Percentiles rank a stretch among this genome's conserved stretches.
Conservation (phyloP, 2,888 invertebrate species). For the Mantis religiosa region DNA sequence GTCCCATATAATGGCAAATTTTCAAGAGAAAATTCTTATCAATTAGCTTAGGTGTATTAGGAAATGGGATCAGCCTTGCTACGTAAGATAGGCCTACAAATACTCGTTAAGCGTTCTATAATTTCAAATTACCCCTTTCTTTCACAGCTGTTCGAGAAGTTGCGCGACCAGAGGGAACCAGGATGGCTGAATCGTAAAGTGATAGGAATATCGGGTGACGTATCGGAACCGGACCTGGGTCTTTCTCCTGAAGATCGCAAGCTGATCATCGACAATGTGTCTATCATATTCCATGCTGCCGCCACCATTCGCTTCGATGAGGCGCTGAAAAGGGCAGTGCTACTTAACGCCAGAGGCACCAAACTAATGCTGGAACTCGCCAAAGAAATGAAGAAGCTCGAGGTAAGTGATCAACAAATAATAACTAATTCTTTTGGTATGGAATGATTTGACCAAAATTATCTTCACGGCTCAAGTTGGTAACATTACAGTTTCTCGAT, state of each 20-base stretch:
- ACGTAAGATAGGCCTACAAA: no score
- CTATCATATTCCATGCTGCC: conserved; percentile 81
- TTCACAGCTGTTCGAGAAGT: conserved; percentile 68
- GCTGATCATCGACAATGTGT: conserved; percentile 61
- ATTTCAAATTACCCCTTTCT: background rate
- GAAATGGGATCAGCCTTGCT: no score
- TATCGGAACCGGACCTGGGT: conserved; percentile 62
- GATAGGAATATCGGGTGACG: conserved; percentile 69
- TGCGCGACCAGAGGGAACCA: conserved; percentile 62
- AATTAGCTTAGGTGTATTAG: no score
- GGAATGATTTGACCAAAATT: no score
- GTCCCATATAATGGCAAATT: no score
- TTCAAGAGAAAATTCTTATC: no score
- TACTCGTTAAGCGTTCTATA: background rate
- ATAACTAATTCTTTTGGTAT: no score
- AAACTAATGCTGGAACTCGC: conserved; percentile 81
- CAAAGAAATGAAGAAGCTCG: conserved; percentile 66
- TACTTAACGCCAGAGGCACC: conserved; percentile 89
- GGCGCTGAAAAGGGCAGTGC: conserved; percentile 79
- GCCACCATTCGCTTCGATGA: conserved; percentile 82
- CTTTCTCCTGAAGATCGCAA: conserved; percentile 62
- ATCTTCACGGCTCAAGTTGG: no score
- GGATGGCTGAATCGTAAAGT: conserved; percentile 57
- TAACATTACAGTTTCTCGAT: no score
- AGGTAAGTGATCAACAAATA: conserved; percentile 34